A percentile compares a stretch with the other conserved stretches of the same genome.
Evolutionary conservation across 2,888 invertebrate species (phyloP).

Genomic region (Cephus spinipes): DNA sequence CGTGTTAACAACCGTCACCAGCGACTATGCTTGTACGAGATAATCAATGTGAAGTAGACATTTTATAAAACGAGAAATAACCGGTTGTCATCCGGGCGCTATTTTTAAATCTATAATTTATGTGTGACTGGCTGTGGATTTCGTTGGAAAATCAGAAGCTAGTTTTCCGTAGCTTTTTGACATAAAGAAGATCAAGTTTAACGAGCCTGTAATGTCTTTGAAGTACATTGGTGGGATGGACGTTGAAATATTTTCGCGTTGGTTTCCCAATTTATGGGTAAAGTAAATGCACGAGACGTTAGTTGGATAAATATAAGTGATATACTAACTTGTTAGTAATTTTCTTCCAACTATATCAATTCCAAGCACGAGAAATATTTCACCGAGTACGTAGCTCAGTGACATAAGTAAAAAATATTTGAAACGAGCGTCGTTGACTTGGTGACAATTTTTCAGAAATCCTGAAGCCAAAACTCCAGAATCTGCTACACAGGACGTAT

Average conservation of each 20-base stretch:
- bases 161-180: neutral
- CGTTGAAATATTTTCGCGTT: neutral
- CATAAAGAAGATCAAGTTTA: neutral
- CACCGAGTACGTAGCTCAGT: conserved; percentile 44
- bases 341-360: conserved; percentile 43
- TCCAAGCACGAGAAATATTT: conserved; percentile 39
- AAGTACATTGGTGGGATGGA: neutral
- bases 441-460: conserved; percentile 41
- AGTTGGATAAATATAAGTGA: neutral
- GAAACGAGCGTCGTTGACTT: conserved; percentile 37
- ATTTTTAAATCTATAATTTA: neutral
- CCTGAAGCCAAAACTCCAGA: conserved; percentile 31
- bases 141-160: neutral
- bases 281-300: neutral
- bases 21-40: neutral
- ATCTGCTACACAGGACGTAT: conserved; percentile 29
- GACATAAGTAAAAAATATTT: conserved; percentile 37
- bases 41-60: neutral
- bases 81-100: neutral
- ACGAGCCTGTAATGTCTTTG: neutral
- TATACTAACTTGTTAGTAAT: conserved; percentile 15
- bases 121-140: neutral
- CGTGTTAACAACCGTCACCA: neutral
- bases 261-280: neutral
- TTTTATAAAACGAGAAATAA: neutral